phyloP scores from a whole-genome alignment of 1,140 invertebrate genomes.

The Procambarus virginalis region DNA sequence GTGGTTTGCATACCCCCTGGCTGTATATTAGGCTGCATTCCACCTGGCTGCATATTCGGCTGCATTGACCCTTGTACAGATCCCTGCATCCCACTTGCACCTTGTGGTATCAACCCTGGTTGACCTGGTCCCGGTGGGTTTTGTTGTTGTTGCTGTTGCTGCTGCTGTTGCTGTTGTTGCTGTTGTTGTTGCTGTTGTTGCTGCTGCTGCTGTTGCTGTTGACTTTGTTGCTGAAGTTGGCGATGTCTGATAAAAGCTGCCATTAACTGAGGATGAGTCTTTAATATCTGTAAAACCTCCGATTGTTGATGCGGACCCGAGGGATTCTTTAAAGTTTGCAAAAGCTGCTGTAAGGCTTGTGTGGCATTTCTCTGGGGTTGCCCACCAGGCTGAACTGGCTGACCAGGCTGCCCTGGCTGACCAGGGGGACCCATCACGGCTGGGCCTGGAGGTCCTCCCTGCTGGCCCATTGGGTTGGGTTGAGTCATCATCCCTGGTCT shows the following conservation, averaged over 20 bases:
- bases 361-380: conserved; percentile 78
- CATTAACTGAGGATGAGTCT: conserved; percentile 96
- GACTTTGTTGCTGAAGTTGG: conserved; percentile 77
- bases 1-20: conserved; percentile 70
- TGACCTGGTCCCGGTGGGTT: conserved; percentile 68
- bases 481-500: conserved; percentile 64
- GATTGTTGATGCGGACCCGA: conserved; percentile 93
- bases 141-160: conserved; percentile 70
- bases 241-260: conserved; percentile 96
- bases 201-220: conserved; percentile 69
- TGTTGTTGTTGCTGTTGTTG: conserved; percentile 74
- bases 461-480: conserved; percentile 57
- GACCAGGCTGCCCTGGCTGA: conserved; percentile 65
- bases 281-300: conserved; percentile 92
- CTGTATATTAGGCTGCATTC: conserved; percentile 73
- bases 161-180: conserved; percentile 73
- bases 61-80: conserved; percentile 60
- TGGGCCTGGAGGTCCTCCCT: conserved; percentile 73
- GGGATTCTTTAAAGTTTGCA: conserved; percentile 91
- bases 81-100: conserved; percentile 66
- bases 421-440: conserved; percentile 74
- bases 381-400: conserved; percentile 64
- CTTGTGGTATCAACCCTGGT: conserved; percentile 71
- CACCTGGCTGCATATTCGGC: conserved; percentile 60
- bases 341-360: conserved; percentile 90